Evolutionary conservation across 2,113 vertebrate genomes (phyloP).

Genomic region (Antechinus flavipes): DNA sequence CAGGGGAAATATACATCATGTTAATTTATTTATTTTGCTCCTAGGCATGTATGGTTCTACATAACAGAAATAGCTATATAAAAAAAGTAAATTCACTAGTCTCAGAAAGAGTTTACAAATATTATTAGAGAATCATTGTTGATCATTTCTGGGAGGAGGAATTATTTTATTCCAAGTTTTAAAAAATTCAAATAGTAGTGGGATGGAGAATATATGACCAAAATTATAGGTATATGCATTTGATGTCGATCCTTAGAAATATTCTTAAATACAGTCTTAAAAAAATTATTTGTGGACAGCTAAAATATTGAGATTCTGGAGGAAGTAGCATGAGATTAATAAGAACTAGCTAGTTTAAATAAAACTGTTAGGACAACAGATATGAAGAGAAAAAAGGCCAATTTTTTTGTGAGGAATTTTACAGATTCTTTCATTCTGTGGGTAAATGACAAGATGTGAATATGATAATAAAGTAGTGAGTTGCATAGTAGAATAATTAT

Average conservation of each 20-base stretch:
- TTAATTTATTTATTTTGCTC: conserved; percentile 13
- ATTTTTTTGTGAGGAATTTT: not conserved
- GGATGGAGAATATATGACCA: not conserved
- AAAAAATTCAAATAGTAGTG: not conserved
- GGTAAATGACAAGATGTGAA: not conserved
- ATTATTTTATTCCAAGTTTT: not conserved
- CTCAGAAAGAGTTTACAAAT: not conserved
- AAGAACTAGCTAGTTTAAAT: not conserved
- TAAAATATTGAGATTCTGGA: not conserved
- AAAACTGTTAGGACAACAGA: not conserved
- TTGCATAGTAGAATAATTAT: not conserved
- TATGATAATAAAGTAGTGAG: not conserved
- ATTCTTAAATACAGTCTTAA: not conserved
- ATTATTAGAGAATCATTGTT: not conserved
- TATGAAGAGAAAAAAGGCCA: not conserved
- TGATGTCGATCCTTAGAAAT: not conserved
- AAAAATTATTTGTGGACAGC: not conserved
- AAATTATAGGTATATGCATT: not conserved
- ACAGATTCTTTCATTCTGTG: not conserved
- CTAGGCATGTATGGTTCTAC: not conserved
- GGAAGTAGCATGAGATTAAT: not conserved
- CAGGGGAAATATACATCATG: not conserved
- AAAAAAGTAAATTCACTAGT: not conserved
- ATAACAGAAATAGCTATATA: not conserved
- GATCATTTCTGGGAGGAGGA: not conserved